Percentiles rank a stretch among this genome's conserved stretches.
Conservation (phyloP, 1,140 invertebrate genomes). For the Drosophila truncata region DNA sequence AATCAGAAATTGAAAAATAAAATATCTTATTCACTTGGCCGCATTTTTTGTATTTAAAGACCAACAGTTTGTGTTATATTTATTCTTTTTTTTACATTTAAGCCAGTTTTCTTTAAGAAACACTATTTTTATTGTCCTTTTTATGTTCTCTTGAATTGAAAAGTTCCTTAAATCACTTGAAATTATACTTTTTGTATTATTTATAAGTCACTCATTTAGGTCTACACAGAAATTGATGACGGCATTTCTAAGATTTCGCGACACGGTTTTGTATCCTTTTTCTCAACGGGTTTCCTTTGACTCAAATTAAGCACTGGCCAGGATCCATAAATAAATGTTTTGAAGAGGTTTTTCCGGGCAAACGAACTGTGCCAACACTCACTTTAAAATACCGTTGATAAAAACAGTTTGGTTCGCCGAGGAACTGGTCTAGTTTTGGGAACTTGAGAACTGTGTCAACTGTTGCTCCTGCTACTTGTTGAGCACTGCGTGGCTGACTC, state of each 20-base stretch:
- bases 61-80: not conserved
- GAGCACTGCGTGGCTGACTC: constrained; percentile 78
- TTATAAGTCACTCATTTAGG: constrained; percentile 8
- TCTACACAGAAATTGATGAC: constrained; percentile 36
- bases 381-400: constrained; percentile 36
- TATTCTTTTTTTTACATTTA: too few species aligned
- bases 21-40: not conserved
- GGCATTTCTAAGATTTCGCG: constrained; percentile 75
- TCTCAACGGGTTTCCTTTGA: not conserved
- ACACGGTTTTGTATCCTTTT: constrained; percentile 15
- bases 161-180: not conserved
- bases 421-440: not conserved
- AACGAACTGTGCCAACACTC: constrained; percentile 9
- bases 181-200: not conserved
- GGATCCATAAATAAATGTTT: not conserved
- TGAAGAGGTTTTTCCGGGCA: not conserved
- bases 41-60: not conserved
- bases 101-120: too few species aligned
- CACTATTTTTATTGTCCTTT: not conserved
- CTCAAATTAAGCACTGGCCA: constrained; percentile 3
- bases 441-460: constrained; percentile 44
- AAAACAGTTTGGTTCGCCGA: constrained; percentile 18
- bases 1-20: not conserved
- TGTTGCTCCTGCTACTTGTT: constrained; percentile 81
- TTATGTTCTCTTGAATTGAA: not conserved